Percentiles rank a stretch among this genome's conserved stretches.
Conservation (phyloP, 2,113 vertebrate genomes). For the Myotis yumanensis region DNA sequence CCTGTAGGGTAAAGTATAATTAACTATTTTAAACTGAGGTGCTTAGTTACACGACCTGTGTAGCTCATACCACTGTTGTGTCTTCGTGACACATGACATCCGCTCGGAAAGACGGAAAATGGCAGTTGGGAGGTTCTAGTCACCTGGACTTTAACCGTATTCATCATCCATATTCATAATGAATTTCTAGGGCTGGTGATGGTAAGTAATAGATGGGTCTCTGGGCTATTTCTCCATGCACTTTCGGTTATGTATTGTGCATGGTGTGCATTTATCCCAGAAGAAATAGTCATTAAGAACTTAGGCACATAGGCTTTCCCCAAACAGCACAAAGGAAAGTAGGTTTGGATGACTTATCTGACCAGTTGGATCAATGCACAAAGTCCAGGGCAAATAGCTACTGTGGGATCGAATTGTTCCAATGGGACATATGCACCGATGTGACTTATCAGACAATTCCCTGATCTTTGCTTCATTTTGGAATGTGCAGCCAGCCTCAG, state of each 20-base stretch:
- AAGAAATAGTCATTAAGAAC: not conserved
- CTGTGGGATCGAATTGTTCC: not conserved
- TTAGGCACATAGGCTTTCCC: not conserved
- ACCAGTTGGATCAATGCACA: not conserved
- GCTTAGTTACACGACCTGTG: not conserved
- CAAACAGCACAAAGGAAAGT: not conserved
- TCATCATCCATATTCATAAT: not conserved
- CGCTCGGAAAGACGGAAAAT: not conserved
- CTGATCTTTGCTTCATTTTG: not conserved
- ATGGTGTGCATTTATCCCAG: not conserved
- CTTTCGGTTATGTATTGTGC: not conserved
- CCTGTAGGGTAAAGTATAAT: not conserved
- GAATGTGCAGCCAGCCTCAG: not conserved
- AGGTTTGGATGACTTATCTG: not conserved
- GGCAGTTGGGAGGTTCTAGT: accelerated
- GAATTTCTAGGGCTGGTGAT: not conserved
- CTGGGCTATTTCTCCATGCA: not conserved
- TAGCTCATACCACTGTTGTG: not conserved
- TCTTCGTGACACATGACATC: not conserved
- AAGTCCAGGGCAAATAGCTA: not conserved
- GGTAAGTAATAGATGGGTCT: not conserved
- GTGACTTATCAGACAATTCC: not conserved
- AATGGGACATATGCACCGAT: not conserved
- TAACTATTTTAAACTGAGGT: slow-evolving; percentile 55
- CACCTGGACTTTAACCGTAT: not conserved